Conservation (phyloP, 2,888 invertebrate species). For the Petrolisthes manimaculis region DNA sequence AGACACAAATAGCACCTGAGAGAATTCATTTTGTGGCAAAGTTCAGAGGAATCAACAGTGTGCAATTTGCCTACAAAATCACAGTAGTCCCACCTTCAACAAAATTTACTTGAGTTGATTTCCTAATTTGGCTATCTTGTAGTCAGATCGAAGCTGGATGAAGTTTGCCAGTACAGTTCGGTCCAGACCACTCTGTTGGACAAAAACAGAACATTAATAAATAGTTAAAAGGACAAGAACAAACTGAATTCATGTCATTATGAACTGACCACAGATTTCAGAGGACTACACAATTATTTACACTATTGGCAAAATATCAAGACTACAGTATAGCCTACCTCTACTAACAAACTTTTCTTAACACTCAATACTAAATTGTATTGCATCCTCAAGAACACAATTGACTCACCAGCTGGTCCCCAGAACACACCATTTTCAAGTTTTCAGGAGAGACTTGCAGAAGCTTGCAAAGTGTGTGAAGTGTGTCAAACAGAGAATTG, state of each 20-base stretch:
- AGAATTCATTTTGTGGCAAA: too few species aligned
- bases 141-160: conserved; percentile 93
- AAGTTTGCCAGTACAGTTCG: conserved; percentile 90
- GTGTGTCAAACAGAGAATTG: conserved; percentile 90
- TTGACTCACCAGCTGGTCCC: conserved; percentile 87
- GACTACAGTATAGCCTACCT: too few species aligned
- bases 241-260: neutral
- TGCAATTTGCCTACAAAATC: too few species aligned
- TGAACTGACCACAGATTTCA: neutral
- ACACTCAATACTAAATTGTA: too few species aligned
- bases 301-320: too few species aligned
- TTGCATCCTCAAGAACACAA: too few species aligned
- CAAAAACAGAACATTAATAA: neutral
- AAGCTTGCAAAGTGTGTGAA: conserved; percentile 95
- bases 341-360: neutral
- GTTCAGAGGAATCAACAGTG: too few species aligned
- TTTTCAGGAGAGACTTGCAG: conserved; percentile 96
- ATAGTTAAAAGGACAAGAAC: neutral
- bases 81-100: too few species aligned
- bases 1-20: too few species aligned
- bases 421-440: conserved; percentile 92
- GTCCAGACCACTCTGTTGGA: conserved; percentile 86
- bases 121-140: conserved; percentile 84
- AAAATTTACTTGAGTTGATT: conserved; percentile 61
- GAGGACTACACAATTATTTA: neutral